Evolutionary conservation across 2,797 vertebrate genomes (phyloP).

Genomic region (Dendrocincla fuliginosa): DNA sequence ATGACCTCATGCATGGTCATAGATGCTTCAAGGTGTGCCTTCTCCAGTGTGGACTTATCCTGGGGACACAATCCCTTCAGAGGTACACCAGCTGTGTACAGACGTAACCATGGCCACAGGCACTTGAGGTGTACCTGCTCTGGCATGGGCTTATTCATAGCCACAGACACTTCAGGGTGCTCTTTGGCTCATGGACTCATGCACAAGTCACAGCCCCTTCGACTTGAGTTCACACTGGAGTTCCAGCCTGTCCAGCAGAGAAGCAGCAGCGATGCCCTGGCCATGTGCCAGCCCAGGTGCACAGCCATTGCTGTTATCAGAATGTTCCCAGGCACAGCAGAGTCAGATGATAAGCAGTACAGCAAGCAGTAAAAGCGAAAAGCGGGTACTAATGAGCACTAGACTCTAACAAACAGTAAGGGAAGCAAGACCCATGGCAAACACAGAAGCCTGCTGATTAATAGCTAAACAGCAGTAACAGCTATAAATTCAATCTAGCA

Average conservation of each 20-base stretch:
- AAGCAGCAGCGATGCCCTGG: neutral
- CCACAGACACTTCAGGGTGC: neutral
- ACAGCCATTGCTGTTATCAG: neutral
- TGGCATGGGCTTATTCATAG: neutral
- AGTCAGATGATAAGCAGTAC: neutral
- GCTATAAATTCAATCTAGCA: neutral
- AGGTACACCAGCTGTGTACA: neutral
- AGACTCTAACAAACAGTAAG: neutral
- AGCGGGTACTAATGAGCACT: neutral
- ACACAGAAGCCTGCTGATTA: neutral
- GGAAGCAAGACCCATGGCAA: neutral
- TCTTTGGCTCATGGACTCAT: neutral
- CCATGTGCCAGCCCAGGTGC: neutral
- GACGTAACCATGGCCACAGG: neutral
- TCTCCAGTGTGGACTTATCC: no score
- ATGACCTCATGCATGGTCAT: neutral
- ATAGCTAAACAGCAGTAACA: neutral
- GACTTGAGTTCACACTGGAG: neutral
- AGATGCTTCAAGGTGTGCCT: neutral
- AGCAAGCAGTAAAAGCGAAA: neutral
- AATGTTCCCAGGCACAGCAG: neutral
- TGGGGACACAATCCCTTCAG: neutral
- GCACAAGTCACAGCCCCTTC: neutral
- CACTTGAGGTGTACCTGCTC: fast-evolving
- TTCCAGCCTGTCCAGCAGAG: neutral